Percentiles rank a stretch among this genome's conserved stretches.
phyloP scores from a whole-genome alignment of 2,888 invertebrate species.

The Aporophyla nigra region DNA sequence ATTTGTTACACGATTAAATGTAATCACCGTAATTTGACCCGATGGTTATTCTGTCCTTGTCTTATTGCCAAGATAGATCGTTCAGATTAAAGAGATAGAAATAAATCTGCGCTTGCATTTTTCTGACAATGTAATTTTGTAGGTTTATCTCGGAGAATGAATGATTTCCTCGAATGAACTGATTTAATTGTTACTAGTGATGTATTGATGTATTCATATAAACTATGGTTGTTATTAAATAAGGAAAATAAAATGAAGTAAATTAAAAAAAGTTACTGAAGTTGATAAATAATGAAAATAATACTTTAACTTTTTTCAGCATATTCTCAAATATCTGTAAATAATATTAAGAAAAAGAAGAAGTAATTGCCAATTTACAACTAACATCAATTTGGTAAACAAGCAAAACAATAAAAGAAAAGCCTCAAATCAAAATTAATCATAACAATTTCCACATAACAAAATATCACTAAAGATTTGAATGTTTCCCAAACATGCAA shows the following conservation, averaged over 20 bases:
- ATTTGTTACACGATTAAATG: constrained; percentile 20
- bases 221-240: neutral
- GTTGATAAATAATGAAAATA: neutral
- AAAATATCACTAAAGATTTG: constrained; percentile 7
- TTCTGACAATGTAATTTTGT: constrained; percentile 43
- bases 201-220: constrained; percentile 1
- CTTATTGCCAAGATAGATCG: neutral
- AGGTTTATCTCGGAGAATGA: constrained; percentile 49
- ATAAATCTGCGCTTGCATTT: constrained; percentile 10
- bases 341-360: neutral
- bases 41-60: constrained; percentile 44
- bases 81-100: constrained; percentile 20
- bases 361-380: neutral
- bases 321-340: constrained; percentile 17
- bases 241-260: neutral
- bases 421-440: constrained; percentile 6
- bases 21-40: constrained; percentile 14
- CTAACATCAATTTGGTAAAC: constrained; percentile 10
- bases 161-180: constrained; percentile 48
- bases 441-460: neutral
- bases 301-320: neutral
- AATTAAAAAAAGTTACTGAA: neutral
- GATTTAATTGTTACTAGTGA: constrained; percentile 50
- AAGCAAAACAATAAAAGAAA: constrained; percentile 30
- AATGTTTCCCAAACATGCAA: constrained; percentile 35